phyloP scores from a whole-genome alignment of 2,888 invertebrate genomes.

The Bursaphelenchus okinawaensis region DNA sequence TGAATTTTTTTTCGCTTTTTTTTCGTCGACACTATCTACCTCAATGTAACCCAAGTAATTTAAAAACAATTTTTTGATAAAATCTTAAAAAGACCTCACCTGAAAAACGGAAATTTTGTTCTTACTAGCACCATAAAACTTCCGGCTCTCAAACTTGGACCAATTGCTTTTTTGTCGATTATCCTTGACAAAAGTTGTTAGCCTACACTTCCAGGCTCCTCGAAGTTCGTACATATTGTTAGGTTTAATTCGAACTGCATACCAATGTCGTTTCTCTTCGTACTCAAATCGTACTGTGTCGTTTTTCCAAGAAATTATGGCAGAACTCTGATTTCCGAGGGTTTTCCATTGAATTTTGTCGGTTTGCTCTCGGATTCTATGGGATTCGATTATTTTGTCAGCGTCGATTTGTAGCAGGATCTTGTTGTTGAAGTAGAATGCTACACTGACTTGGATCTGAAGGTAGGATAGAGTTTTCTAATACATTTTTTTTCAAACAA shows the following conservation, averaged over 20 bases:
- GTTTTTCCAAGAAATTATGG: neutral
- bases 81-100: too few relatives aligned
- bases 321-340: neutral
- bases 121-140: neutral
- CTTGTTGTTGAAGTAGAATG: neutral
- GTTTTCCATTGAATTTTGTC: neutral
- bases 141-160: neutral
- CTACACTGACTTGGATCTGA: neutral
- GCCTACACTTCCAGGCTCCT: neutral
- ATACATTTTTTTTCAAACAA: too few relatives aligned
- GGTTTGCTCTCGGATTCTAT: neutral
- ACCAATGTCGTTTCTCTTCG: conserved; percentile 11
- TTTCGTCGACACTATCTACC: too few relatives aligned
- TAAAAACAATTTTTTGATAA: too few relatives aligned
- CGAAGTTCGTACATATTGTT: neutral
- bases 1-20: too few relatives aligned
- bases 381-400: neutral
- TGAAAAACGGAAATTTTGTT: too few relatives aligned
- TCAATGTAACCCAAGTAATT: too few relatives aligned
- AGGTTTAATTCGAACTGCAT: conserved; percentile 1
- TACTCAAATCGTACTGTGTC: neutral
- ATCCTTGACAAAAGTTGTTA: neutral
- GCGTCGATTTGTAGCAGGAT: neutral
- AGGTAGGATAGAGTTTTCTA: too few relatives aligned
- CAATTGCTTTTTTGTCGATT: neutral